A percentile compares a stretch with the other conserved stretches of the same genome.
Evolutionary conservation across 2,888 invertebrate genomes (phyloP).

Genomic region (Tortricodes alternella): DNA sequence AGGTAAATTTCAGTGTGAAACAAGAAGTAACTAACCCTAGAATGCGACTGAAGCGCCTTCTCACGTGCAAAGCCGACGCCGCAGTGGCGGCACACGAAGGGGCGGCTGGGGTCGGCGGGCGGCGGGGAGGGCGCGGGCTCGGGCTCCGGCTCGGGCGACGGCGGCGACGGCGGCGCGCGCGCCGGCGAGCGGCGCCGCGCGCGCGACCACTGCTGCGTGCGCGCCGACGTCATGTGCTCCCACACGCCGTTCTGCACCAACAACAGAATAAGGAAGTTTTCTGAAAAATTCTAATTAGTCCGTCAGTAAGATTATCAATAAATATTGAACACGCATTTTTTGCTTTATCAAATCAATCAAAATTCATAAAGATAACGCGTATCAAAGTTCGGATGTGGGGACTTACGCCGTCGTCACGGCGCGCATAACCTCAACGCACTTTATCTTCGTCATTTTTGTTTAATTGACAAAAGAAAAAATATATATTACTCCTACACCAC

Average conservation of each 20-base stretch:
- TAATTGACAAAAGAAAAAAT: too few relatives aligned
- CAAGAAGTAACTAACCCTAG: constrained; percentile 72
- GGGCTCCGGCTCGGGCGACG: constrained; percentile 45
- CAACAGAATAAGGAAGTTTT: not conserved
- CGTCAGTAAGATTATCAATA: too few relatives aligned
- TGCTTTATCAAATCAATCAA: too few relatives aligned
- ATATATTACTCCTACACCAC: too few relatives aligned
- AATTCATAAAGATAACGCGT: too few relatives aligned
- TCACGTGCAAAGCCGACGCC: constrained; percentile 90
- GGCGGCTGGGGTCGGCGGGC: constrained; percentile 86
- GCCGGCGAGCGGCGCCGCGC: constrained; percentile 54
- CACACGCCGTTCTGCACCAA: constrained; percentile 60
- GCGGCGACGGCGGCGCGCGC: constrained; percentile 50
- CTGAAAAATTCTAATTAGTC: too few relatives aligned
- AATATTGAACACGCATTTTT: too few relatives aligned
- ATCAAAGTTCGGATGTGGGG: too few relatives aligned
- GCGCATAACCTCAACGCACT: too few relatives aligned
- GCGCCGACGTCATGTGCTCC: constrained; percentile 79
- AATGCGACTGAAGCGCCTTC: constrained; percentile 90
- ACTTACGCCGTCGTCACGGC: too few relatives aligned
- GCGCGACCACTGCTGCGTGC: constrained; percentile 78
- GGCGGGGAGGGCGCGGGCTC: constrained; percentile 52
- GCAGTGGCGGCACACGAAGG: constrained; percentile 88
- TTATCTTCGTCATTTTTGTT: too few relatives aligned
- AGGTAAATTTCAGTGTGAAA: too few relatives aligned